Evolutionary conservation across 2,888 invertebrate genomes (phyloP), one percentile per base, ranked within the genome.

Genomic region (Formica aserva): DNA sequence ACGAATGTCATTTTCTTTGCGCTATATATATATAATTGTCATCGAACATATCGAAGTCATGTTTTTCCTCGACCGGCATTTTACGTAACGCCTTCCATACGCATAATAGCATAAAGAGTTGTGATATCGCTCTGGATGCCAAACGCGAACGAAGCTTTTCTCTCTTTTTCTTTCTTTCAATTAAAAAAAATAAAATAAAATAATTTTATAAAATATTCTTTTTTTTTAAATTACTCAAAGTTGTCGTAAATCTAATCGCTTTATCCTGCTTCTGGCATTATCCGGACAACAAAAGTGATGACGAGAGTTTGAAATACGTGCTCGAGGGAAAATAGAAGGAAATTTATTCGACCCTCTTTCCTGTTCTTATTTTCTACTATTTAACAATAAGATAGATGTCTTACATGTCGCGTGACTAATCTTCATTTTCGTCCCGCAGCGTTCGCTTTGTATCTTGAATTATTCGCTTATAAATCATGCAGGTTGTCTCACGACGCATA

Each of bases 391-490:
- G 29, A 66, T 15, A 35, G 18, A 13, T 3, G 55, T 67, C 1
- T 18, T 52, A 67, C 1, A 35, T 5, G 22, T 67, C 13, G 5
- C 8, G n/a, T 38, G n/a, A 76, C 35, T 65, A 77, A 55, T 77
- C 69, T 38, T 8, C 11, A 29, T 11, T 52, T 15, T 65, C 5
- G 52, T 76, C 26, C 3, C 22, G 1, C 2, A 32, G 5, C 32
- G 22, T 9, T 6, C 6, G 8, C 26, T 52, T 38, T 9, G 6
- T 55, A 55, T 67, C 67, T 52, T 38, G 26, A 55, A 9, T 67
- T 77, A 77, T 67, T 52, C 32, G 4, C 11, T 76, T 18, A 13
- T 26, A 55, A 77, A 77, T 67, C 26, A 35, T 15, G 11, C 9
- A 67, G 67, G 26, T 52, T 52, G 8, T 77, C 26, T 55, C 52